These are phyloP conservation scores for Poecilia picta DNA, from an alignment of 2,797 vertebrate species.

Conservation along the genomic window DNA sequence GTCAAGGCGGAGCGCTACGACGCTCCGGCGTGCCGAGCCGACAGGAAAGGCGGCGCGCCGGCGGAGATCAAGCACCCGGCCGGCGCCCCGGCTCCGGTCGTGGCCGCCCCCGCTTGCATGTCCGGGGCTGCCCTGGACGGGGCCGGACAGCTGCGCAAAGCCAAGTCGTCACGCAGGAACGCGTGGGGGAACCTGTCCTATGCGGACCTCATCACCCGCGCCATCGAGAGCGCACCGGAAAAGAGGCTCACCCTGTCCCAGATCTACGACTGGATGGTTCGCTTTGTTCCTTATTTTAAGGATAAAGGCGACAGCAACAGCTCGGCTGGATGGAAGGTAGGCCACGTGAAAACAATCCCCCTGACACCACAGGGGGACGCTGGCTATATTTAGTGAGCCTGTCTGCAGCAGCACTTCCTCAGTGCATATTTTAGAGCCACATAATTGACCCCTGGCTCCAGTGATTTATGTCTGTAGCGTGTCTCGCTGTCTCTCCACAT, in stretches of 20 bases:
- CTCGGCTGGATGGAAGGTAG: constrained; percentile 97
- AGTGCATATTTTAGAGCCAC: constrained; percentile 65
- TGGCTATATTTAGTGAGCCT: constrained; percentile 51
- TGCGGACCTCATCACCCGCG: constrained; percentile 94
- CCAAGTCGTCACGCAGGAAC: constrained; percentile 93
- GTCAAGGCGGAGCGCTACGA: constrained; percentile 82
- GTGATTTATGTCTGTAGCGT: constrained; percentile 30
- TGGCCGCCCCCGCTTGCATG: constrained; percentile 72
- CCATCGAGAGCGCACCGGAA: constrained; percentile 94
- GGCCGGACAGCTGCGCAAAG: constrained; percentile 86
- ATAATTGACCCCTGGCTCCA: constrained; percentile 59
- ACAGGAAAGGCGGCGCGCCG: constrained; percentile 81
- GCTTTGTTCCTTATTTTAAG: constrained; percentile 98
- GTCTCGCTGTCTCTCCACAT: constrained; percentile 64
- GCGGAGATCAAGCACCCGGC: constrained; percentile 77
- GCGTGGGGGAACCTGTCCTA: constrained; percentile 98
- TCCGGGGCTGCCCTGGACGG: constrained; percentile 76
- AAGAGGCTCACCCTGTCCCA: constrained; percentile 95
- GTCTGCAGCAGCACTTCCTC: constrained; percentile 43
- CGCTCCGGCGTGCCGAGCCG: constrained; percentile 75
- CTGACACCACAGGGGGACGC: constrained; percentile 46
- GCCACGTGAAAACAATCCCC: constrained; percentile 48
- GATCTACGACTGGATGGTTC: constrained; percentile 99
- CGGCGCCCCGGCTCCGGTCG: constrained; percentile 74
- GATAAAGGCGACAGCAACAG: constrained; percentile 99